These are phyloP conservation scores for human DNA, from an alignment of 2,113 vertebrate species.

Conservation along the genomic window DNA sequence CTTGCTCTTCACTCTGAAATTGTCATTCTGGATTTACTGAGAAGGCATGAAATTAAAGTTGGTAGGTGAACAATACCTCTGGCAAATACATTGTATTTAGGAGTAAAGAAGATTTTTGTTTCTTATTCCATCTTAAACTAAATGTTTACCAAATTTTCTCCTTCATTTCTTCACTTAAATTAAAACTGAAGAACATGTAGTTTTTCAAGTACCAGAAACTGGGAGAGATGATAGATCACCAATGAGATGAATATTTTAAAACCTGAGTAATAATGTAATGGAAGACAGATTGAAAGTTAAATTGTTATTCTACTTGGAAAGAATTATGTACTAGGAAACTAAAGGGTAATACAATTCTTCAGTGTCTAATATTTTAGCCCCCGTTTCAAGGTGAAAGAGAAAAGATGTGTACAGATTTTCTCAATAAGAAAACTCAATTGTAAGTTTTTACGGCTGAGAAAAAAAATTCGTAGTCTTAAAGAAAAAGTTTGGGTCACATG, in stretches of 20 bases:
- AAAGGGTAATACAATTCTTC: not conserved
- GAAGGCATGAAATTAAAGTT: not conserved
- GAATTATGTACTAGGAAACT: not conserved
- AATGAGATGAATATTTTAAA: conserved; percentile 19
- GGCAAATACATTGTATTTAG: not conserved
- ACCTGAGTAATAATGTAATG: not conserved
- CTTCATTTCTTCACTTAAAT: not conserved
- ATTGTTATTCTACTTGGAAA: not conserved
- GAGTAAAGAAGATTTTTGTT: not conserved
- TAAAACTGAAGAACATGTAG: not conserved
- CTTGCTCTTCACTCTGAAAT: not conserved
- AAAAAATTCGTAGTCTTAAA: not conserved
- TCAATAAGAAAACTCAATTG: not conserved
- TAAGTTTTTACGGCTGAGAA: not conserved
- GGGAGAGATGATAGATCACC: not conserved
- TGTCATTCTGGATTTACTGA: conserved; percentile 21
- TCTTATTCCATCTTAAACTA: not conserved
- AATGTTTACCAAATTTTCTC: not conserved
- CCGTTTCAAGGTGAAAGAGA: conserved; percentile 29
- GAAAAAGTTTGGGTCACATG: not conserved
- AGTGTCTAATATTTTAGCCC: not conserved
- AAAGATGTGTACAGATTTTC: not conserved
- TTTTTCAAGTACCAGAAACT: not conserved
- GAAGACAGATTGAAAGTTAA: not conserved
- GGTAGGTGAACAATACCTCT: not conserved